Evolutionary conservation across 92 coral and sea anemone genomes (phyloP).

Genomic region (Phenganax subtilis): DNA sequence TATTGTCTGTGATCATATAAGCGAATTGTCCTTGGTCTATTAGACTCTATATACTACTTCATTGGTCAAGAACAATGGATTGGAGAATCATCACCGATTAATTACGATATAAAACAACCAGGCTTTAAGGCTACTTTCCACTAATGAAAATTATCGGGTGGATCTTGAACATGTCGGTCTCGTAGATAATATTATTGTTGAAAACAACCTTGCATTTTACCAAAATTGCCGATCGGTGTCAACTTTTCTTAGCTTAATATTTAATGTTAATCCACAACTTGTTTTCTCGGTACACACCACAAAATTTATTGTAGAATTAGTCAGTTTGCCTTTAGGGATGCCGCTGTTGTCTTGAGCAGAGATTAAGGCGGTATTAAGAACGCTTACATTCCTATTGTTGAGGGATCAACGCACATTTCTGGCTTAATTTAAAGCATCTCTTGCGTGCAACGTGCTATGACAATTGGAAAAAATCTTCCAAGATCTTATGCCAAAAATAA

Average conservation of each 20-base stretch:
- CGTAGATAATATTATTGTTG: neutral
- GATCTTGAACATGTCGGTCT: neutral
- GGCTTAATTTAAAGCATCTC: slow-evolving; percentile 15
- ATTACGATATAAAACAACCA: no score
- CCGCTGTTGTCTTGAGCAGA: slow-evolving; percentile 12
- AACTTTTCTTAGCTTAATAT: slow-evolving; percentile 3
- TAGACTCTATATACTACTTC: no score
- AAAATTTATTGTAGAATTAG: slow-evolving; percentile 14
- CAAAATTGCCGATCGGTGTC: neutral
- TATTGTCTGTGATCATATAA: no score
- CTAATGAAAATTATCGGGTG: no score
- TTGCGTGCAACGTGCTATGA: slow-evolving; percentile 14
- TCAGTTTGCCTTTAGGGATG: slow-evolving; percentile 11
- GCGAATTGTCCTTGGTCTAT: no score
- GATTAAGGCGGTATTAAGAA: slow-evolving; percentile 15
- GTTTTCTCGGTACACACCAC: neutral
- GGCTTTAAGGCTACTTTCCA: no score
- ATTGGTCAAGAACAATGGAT: no score
- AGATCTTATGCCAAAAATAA: slow-evolving; percentile 9
- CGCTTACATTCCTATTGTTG: neutral
- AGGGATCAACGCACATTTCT: slow-evolving; percentile 9
- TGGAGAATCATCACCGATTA: no score
- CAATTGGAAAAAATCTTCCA: slow-evolving; percentile 8
- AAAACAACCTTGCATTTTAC: neutral
- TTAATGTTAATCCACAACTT: slow-evolving; percentile 13